phyloP scores from a whole-genome alignment of 2,888 invertebrate genomes.

The Pseudococcus jackbeardsleyi region DNA sequence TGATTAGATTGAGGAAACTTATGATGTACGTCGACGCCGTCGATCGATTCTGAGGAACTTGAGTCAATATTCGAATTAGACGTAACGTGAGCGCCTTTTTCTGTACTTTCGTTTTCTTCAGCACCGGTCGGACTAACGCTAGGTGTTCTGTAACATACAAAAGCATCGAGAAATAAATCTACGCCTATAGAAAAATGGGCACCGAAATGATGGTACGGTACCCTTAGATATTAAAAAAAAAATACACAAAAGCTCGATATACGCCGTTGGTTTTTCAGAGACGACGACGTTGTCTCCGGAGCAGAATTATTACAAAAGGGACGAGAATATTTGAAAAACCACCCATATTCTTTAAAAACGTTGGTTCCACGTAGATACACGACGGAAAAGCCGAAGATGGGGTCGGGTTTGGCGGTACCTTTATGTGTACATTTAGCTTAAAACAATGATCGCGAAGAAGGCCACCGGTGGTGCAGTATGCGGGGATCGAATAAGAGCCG shows the following conservation, averaged over 20 bases:
- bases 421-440: slow-evolving; percentile 61
- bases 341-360: slow-evolving; percentile 19
- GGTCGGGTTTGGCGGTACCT: slow-evolving; percentile 58
- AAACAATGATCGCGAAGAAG: slow-evolving; percentile 64
- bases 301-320: background rate
- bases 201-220: background rate
- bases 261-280: too few relatives aligned
- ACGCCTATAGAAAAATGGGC: background rate
- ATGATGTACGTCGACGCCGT: slow-evolving; percentile 67
- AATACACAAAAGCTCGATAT: slow-evolving; percentile 4
- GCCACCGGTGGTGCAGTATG: slow-evolving; percentile 44
- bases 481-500: slow-evolving; percentile 64
- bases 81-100: slow-evolving; percentile 66
- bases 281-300: background rate
- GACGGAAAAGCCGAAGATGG: slow-evolving; percentile 42
- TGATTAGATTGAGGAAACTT: slow-evolving; percentile 66
- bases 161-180: background rate
- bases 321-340: slow-evolving; percentile 34
- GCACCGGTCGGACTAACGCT: slow-evolving; percentile 67
- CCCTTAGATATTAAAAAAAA: background rate
- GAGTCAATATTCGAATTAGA: slow-evolving; percentile 68
- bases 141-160: slow-evolving; percentile 66
- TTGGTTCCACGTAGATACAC: background rate
- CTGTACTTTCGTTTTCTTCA: slow-evolving; percentile 66
- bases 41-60: slow-evolving; percentile 69